Evolutionary conservation across 2,113 vertebrate genomes (phyloP).

Genomic region (Stercorarius parasiticus): DNA sequence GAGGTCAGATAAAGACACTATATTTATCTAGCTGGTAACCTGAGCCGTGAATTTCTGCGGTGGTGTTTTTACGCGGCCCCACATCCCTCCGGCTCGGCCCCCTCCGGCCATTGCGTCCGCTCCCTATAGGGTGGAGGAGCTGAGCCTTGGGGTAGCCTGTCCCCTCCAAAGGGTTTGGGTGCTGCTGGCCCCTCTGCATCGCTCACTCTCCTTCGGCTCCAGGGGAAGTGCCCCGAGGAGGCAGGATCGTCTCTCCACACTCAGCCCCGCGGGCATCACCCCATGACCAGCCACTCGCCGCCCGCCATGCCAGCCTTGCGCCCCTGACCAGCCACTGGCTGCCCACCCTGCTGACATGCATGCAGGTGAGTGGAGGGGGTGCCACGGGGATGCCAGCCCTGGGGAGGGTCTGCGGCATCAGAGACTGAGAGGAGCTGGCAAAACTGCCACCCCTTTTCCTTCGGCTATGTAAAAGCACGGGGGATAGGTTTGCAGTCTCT

Average conservation of each 20-base stretch:
- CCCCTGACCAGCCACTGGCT: not conserved
- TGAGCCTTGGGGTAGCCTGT: not conserved
- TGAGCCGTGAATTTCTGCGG: slow-evolving; percentile 70
- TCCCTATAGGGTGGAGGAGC: not conserved
- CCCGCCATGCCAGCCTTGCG: rapidly evolving
- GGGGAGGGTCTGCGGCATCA: not conserved
- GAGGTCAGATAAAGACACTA: slow-evolving; percentile 83
- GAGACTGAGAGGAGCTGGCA: rapidly evolving
- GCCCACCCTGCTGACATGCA: rapidly evolving
- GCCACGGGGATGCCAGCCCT: rapidly evolving
- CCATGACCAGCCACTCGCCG: not conserved
- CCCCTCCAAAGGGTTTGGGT: slow-evolving; percentile 20
- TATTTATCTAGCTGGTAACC: slow-evolving; percentile 79
- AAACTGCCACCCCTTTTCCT: not conserved
- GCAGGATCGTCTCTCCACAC: rapidly evolving
- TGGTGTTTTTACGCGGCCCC: slow-evolving; percentile 3
- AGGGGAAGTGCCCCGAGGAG: not conserved
- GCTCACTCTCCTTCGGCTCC: not conserved
- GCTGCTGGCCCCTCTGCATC: not conserved
- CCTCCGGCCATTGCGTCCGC: not conserved
- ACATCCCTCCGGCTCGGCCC: slow-evolving; percentile 25
- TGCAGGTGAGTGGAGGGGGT: slow-evolving; percentile 31
- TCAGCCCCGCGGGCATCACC: not conserved
- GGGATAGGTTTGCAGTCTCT: not conserved
- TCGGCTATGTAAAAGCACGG: not conserved